Evolutionary conservation across 37 sponge, comb jelly and placozoan species (phyloP).

Genomic region (Crambe crambe): DNA sequence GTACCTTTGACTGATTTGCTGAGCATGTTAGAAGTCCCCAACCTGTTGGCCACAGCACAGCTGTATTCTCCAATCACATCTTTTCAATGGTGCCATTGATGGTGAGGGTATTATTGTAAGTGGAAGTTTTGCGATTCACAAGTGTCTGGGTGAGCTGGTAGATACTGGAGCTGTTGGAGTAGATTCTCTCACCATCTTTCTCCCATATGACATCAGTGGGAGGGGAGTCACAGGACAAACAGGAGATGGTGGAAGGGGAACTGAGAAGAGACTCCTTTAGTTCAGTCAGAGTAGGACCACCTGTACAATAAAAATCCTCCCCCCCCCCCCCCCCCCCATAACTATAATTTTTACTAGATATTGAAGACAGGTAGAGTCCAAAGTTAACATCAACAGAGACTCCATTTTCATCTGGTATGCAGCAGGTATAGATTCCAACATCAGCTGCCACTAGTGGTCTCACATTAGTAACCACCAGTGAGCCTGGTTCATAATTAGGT

Average conservation of each 20-base stretch:
- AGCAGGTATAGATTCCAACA: not conserved
- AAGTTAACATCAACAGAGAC: not conserved
- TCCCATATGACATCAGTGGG: conserved; percentile 11
- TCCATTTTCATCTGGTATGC: conserved; percentile 13
- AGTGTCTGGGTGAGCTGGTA: not conserved
- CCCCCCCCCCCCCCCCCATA: not conserved
- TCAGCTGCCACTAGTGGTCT: not conserved
- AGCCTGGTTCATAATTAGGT: not conserved
- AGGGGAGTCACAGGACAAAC: conserved; percentile 10
- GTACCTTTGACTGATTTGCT: conserved; percentile 1
- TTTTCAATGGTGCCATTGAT: not conserved
- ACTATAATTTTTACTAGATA: not conserved
- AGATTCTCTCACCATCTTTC: conserved; percentile 4
- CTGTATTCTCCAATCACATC: conserved; percentile 15
- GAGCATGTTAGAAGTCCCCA: conserved; percentile 2
- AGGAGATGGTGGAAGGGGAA: conserved; percentile 2
- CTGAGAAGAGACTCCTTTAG: not conserved
- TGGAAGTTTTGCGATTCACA: not conserved
- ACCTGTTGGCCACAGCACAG: not conserved
- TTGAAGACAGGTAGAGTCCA: not conserved
- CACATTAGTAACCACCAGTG: not conserved
- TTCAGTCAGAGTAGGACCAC: not conserved
- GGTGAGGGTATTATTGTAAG: conserved; percentile 14
- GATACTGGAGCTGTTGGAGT: not conserved
- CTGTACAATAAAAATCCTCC: not conserved